Evolutionary conservation across 2,113 vertebrate genomes (phyloP).

Genomic region (Sardina pilchardus): DNA sequence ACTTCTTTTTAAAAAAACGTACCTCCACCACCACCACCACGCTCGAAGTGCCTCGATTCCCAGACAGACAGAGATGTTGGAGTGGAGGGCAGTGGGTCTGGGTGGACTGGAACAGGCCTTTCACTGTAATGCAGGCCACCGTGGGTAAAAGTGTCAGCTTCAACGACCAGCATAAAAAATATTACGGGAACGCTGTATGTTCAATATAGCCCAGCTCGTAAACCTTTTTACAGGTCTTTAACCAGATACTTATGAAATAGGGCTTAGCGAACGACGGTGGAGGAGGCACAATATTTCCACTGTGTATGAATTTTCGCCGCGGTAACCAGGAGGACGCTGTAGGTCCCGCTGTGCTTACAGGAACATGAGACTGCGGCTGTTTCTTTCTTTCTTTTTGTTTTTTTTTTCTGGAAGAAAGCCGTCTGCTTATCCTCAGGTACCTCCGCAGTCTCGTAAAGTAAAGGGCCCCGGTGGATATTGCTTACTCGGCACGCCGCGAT

Average conservation of each 20-base stretch:
- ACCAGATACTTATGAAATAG: conserved; percentile 12
- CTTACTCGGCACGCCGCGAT: background rate
- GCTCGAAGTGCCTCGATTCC: background rate
- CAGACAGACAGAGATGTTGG: background rate
- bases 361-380: background rate
- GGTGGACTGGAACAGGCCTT: background rate
- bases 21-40: background rate
- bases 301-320: background rate
- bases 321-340: background rate
- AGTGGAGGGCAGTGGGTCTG: background rate
- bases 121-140: background rate
- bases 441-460: conserved; percentile 5
- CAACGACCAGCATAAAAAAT: background rate
- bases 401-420: background rate
- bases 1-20: background rate
- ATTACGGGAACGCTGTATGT: background rate
- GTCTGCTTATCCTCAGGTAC: conserved; percentile 19
- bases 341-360: background rate
- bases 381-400: background rate
- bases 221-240: conserved; percentile 16
- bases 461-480: conserved; percentile 8
- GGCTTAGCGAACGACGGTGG: background rate
- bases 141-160: background rate
- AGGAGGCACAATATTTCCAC: background rate
- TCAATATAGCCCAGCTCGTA: conserved; percentile 2